phyloP scores from a whole-genome alignment of 2,113 vertebrate genomes.

The Sceloporus tristichus region DNA sequence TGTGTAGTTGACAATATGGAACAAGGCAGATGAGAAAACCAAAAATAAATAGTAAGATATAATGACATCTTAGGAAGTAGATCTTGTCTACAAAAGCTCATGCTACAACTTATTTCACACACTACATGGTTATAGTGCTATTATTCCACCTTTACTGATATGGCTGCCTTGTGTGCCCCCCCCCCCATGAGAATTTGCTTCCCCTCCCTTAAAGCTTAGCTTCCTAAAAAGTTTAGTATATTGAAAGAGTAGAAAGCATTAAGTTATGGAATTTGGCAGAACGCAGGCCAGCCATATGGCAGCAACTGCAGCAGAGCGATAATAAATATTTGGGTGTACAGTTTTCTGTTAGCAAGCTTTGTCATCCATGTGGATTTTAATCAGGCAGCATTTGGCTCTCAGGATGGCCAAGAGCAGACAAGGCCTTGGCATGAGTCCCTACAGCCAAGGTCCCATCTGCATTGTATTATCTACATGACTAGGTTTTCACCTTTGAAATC shows the following conservation, averaged over 20 bases:
- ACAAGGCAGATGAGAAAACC: no score
- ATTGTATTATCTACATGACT: slow-evolving; percentile 65
- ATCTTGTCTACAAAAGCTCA: no score
- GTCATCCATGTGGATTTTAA: slow-evolving; percentile 20
- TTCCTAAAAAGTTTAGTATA: not conserved
- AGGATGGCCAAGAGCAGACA: slow-evolving; percentile 19
- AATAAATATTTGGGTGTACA: not conserved
- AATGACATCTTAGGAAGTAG: no score
- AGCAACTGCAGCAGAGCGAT: not conserved
- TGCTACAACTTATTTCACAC: no score
- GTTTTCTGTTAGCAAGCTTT: not conserved
- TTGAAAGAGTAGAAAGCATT: not conserved
- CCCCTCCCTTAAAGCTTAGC: not conserved
- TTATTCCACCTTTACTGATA: no score
- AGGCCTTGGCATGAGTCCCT: slow-evolving; percentile 53
- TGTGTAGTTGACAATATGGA: no score
- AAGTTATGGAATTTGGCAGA: not conserved
- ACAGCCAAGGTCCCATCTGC: slow-evolving; percentile 50
- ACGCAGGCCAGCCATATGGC: not conserved
- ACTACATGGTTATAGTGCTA: no score
- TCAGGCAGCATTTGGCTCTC: slow-evolving; percentile 22
- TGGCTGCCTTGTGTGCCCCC: no score
- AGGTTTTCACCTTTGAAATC: slow-evolving; percentile 50
- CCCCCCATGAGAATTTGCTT: not conserved
- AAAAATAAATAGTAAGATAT: no score